phyloP scores from a whole-genome alignment of 2,888 invertebrate species.

The Drosophila ustulata region DNA sequence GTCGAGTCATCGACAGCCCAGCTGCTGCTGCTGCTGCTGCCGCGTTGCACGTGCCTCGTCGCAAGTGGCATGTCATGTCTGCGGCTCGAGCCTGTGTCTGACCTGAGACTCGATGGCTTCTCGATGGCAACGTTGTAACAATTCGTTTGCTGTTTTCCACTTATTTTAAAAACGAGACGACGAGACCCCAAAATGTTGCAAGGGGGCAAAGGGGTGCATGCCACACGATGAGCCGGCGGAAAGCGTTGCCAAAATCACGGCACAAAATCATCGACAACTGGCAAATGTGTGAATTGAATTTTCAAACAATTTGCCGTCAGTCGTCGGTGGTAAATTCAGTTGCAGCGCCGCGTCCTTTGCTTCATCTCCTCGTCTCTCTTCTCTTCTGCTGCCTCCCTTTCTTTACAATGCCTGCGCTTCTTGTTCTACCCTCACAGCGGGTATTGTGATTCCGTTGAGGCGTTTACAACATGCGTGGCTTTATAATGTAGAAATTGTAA shows the following conservation, averaged over 20 bases:
- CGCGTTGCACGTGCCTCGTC: constrained; percentile 52
- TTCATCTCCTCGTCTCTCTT: neutral
- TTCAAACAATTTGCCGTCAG: constrained; percentile 77
- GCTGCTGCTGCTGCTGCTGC: constrained; percentile 24
- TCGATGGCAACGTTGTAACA: constrained; percentile 68
- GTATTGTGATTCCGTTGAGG: neutral
- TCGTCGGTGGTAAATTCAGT: constrained; percentile 56
- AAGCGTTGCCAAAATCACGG: constrained; percentile 73
- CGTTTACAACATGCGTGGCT: neutral
- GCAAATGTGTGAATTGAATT: constrained; percentile 83
- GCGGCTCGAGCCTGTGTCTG: constrained; percentile 27
- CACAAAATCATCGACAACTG: constrained; percentile 79
- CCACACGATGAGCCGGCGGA: constrained; percentile 59
- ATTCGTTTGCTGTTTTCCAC: constrained; percentile 80
- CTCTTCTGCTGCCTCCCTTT: neutral
- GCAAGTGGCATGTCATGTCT: constrained; percentile 15
- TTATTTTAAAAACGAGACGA: constrained; percentile 67
- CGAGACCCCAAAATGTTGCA: constrained; percentile 11
- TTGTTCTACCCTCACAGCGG: neutral
- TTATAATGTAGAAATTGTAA: too few species aligned
- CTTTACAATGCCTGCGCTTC: constrained; percentile 32
- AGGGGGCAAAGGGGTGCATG: constrained; percentile 5
- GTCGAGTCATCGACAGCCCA: constrained; percentile 47
- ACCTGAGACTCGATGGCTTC: constrained; percentile 32
- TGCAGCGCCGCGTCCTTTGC: constrained; percentile 26